Percentiles rank a stretch among this genome's conserved stretches.
Conservation (phyloP, 2,888 invertebrate genomes). For the Rhagonycha fulva region DNA sequence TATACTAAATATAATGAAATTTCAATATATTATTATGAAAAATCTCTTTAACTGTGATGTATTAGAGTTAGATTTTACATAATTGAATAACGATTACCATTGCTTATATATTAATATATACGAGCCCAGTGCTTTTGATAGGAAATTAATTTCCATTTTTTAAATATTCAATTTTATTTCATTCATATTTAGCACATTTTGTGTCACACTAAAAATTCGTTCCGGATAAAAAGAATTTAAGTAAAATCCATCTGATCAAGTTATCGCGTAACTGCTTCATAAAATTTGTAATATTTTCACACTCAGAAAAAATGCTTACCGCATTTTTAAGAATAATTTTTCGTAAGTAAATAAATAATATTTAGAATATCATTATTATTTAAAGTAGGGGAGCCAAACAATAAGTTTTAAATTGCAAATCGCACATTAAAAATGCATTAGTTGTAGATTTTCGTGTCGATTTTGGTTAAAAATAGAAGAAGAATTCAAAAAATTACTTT, state of each 20-base stretch:
- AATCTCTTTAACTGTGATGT: neutral
- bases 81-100: conserved; percentile 11
- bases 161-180: conserved; percentile 18
- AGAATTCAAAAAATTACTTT: neutral
- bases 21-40: neutral
- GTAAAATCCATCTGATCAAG: neutral
- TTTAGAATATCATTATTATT: neutral
- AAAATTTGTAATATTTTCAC: neutral
- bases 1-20: neutral
- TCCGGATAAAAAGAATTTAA: neutral
- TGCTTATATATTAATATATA: conserved; percentile 21
- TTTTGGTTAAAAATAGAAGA: neutral
- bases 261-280: neutral
- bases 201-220: neutral
- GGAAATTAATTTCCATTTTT: conserved; percentile 25
- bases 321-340: neutral
- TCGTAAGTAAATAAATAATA: neutral
- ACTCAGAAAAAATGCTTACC: neutral
- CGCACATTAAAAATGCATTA: neutral
- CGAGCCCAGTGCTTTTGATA: conserved; percentile 20
- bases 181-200: neutral
- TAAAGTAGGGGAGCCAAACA: neutral
- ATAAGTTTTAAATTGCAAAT: neutral
- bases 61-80: conserved; percentile 2
- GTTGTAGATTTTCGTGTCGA: conserved; percentile 1